A percentile compares a stretch with the other conserved stretches of the same genome.
phyloP scores from a whole-genome alignment of 2,888 invertebrate species.

The Cataglyphis altisquamis region DNA sequence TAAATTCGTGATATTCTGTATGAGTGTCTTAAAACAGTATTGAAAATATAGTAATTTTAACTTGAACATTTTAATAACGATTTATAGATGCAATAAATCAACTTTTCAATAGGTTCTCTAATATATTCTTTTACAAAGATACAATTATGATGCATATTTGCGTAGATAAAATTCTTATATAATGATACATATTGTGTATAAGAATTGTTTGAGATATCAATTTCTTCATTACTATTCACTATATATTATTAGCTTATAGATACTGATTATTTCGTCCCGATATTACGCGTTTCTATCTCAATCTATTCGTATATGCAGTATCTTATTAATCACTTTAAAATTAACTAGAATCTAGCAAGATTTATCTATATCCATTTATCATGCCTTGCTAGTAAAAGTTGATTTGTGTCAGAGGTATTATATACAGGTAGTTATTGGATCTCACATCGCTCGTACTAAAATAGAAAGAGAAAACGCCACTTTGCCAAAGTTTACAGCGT shows the following conservation, averaged over 20 bases:
- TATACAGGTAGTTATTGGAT: not conserved
- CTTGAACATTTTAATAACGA: not conserved
- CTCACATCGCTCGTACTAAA: not conserved
- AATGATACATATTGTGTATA: not conserved
- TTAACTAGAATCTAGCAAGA: not conserved
- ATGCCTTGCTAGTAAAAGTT: not conserved
- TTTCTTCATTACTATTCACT: not conserved
- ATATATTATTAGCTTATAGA: not conserved
- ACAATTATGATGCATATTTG: not conserved
- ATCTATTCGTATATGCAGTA: not conserved
- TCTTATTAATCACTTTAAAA: conserved; percentile 1
- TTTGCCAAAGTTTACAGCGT: not conserved
- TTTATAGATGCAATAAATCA: not conserved
- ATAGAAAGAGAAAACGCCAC: not conserved
- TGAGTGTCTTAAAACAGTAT: not conserved
- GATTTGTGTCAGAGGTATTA: conserved; percentile 13
- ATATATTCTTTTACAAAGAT: not conserved
- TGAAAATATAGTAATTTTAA: not conserved
- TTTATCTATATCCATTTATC: not conserved
- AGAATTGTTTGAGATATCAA: not conserved
- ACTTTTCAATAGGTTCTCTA: no score
- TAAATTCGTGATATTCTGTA: not conserved
- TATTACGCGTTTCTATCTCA: not conserved
- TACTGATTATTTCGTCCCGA: not conserved
- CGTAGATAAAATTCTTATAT: not conserved